Base-by-base conservation (phyloP, 2,888 invertebrate genomes). In the Cantharis lateralis region DNA sequence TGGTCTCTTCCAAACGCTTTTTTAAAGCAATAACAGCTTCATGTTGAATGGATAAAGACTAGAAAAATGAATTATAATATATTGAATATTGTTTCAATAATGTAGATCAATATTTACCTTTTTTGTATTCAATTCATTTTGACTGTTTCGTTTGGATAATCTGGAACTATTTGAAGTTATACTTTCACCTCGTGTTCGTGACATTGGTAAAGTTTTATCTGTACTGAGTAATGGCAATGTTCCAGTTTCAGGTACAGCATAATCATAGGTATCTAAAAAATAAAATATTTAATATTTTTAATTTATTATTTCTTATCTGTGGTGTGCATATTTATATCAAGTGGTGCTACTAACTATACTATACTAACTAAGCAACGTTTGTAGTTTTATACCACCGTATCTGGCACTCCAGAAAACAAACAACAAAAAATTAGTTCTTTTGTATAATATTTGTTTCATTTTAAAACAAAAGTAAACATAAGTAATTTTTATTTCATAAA, bases 181-280 rank as follows among this genome's bases (percentile, higher is more conserved):
- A 81, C 88, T 89, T 84, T 87, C 87, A 32, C 88, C 85, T 81
- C 88, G 87, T 78, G 86, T 88, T 78, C 88, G 87, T 68, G 85
- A 83, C 79, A 88, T 84, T 16, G 88, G 85, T n/a, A 88, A 86
- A 76, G 86, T 88, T 75, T 88, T 88, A 74, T 90, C 89, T 78
- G 90, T 89, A 73, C 91, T 90, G 81, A 94, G 88, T 78, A 94
- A 87, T 76, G 94, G 94, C 81, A 93, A 91, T 1, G 92, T 93
- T 80, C 93, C 92, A 82, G 93, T 89, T 88, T 94, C 94, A 15
- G 95, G 95, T 80, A 95, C 93, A 75, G 94, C 94, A 88, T 95
- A 95, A 87, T 95, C 95, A 88, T 94, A 94, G 82, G 92, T 91
- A 87, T 94, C 93, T 92, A 88, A 18, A 87, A 86, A 77, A 69